phyloP scores from a whole-genome alignment of 2,888 invertebrate genomes.

The Dione vanillae region DNA sequence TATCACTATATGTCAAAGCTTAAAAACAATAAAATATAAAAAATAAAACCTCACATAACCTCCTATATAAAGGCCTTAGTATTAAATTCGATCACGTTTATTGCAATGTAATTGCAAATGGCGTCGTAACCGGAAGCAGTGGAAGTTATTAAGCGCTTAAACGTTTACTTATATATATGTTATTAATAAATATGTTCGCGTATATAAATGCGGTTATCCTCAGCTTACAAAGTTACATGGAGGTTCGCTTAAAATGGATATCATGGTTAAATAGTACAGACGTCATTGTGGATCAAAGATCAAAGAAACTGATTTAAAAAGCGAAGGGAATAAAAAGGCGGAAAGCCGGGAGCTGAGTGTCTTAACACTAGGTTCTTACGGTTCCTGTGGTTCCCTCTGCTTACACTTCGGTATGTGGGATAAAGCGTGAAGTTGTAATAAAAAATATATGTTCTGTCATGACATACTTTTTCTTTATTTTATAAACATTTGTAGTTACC shows the following conservation, averaged over 20 bases:
- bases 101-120: conserved; percentile 29
- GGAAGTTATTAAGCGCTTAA: background rate
- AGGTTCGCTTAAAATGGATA: background rate
- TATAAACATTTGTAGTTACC: too few species aligned
- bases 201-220: too few species aligned
- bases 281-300: too few species aligned
- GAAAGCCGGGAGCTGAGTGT: too few species aligned
- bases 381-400: too few species aligned
- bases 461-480: too few species aligned
- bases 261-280: background rate
- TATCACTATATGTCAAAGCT: background rate
- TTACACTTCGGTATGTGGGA: too few species aligned
- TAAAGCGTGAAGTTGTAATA: too few species aligned
- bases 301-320: too few species aligned
- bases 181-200: background rate
- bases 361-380: too few species aligned
- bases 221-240: background rate
- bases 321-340: too few species aligned
- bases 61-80: conserved; percentile 4
- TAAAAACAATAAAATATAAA: background rate
- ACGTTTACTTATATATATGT: background rate
- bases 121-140: conserved; percentile 31
- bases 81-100: conserved; percentile 10
- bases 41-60: conserved; percentile 9
- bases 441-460: too few species aligned